A percentile compares a stretch with the other conserved stretches of the same genome.
phyloP scores from a whole-genome alignment of 2,113 vertebrate species.

The Acinonyx jubatus region DNA sequence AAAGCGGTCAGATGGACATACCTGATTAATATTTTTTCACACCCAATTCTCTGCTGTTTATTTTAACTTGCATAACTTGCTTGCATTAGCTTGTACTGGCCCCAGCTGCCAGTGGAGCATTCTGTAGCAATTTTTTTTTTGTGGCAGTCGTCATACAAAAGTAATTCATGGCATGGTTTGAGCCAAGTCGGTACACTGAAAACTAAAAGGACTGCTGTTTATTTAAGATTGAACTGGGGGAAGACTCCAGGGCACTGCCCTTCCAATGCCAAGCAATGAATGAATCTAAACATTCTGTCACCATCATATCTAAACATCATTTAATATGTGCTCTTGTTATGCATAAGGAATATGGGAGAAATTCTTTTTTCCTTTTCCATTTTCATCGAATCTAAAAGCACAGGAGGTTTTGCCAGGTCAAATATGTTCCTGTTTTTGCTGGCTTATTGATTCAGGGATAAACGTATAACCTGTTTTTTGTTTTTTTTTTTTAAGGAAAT shows the following conservation, averaged over 20 bases:
- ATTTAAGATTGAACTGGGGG: constrained; percentile 29
- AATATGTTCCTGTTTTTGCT: constrained; percentile 40
- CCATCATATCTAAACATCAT: neutral
- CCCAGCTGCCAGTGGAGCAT: constrained; percentile 49
- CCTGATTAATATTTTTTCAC: constrained; percentile 68
- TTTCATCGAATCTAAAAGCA: neutral
- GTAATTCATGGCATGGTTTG: constrained; percentile 48
- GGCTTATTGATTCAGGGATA: constrained; percentile 45
- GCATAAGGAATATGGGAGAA: neutral
- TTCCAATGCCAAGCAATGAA: constrained; percentile 42
- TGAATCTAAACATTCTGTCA: constrained; percentile 36
- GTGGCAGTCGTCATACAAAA: constrained; percentile 41
- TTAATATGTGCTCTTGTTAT: neutral
- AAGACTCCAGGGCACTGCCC: neutral
- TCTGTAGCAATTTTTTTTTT: constrained; percentile 27
- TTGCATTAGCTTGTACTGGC: constrained; percentile 64
- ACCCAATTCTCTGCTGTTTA: constrained; percentile 69
- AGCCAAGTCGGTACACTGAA: constrained; percentile 46
- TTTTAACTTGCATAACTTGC: constrained; percentile 69
- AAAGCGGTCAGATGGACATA: constrained; percentile 48
- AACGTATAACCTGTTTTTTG: neutral
- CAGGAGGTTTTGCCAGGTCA: neutral
- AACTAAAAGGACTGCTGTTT: constrained; percentile 62
- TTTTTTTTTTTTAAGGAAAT: neutral
- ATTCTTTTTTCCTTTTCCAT: constrained; percentile 36